Conservation (phyloP, 2,888 invertebrate genomes). For the Hemaris fuciformis region DNA sequence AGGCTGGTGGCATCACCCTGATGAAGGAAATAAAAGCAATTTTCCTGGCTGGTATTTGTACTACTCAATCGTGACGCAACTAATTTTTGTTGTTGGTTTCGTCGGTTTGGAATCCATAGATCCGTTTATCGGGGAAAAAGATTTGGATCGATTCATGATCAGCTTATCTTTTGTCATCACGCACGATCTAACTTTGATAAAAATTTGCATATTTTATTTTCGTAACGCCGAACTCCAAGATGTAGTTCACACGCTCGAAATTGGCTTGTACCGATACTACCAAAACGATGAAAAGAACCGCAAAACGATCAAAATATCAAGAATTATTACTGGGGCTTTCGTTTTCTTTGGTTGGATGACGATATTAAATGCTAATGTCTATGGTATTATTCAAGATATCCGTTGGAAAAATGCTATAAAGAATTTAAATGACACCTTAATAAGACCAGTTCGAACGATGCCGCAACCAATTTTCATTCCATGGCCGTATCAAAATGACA, state of each 20-base stretch:
- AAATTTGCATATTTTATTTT: conserved; percentile 69
- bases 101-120: conserved; percentile 74
- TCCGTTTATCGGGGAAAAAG: conserved; percentile 71
- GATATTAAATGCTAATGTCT: conserved; percentile 63
- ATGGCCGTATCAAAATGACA: conserved; percentile 66
- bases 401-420: conserved; percentile 59
- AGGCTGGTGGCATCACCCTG: conserved; percentile 77
- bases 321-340: conserved; percentile 59
- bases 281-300: conserved; percentile 58
- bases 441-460: conserved; percentile 53
- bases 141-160: conserved; percentile 73
- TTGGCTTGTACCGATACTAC: conserved; percentile 59
- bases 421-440: conserved; percentile 46
- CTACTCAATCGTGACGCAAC: conserved; percentile 62
- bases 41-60: conserved; percentile 66
- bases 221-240: conserved; percentile 66
- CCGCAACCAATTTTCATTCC: conserved; percentile 75
- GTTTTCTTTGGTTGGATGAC: conserved; percentile 73
- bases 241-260: conserved; percentile 61
- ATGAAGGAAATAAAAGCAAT: conserved; percentile 58
- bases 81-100: conserved; percentile 70
- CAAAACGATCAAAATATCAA: conserved; percentile 53
- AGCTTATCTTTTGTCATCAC: conserved; percentile 74
- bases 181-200: conserved; percentile 69
- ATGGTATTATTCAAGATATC: conserved; percentile 64